Evolutionary conservation across 2,888 invertebrate genomes (phyloP).

Genomic region (Mamestra brassicae): DNA sequence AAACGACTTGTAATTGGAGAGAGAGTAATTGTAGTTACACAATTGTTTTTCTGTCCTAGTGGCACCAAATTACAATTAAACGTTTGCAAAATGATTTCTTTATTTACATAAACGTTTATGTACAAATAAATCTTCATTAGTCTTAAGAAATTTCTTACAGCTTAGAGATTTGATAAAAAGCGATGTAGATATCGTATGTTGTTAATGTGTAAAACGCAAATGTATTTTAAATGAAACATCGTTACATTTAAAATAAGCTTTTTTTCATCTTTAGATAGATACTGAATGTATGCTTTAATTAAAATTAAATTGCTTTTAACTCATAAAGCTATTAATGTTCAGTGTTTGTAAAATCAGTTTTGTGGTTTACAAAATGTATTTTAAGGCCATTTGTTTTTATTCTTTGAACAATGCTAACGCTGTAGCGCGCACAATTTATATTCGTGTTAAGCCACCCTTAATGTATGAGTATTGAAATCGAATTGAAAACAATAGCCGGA

Average conservation of each 20-base stretch:
- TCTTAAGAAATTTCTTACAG: background rate
- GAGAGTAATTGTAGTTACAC: background rate
- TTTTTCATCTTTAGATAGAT: background rate
- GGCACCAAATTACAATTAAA: background rate
- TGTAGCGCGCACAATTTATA: background rate
- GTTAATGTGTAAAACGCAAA: background rate
- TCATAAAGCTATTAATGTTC: conserved; percentile 1
- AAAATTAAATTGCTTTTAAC: conserved; percentile 12
- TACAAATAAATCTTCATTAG: background rate
- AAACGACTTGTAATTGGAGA: no score
- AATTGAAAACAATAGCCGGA: conserved; percentile 16
- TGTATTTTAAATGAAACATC: background rate
- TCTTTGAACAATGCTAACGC: conserved; percentile 5
- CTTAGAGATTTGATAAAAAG: background rate
- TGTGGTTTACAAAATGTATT: conserved; percentile 11
- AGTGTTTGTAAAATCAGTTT: conserved; percentile 9
- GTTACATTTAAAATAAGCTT: background rate
- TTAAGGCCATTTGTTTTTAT: background rate
- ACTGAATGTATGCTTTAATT: conserved; percentile 11
- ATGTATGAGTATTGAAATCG: conserved; percentile 4
- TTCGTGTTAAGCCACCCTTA: conserved; percentile 8
- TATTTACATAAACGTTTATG: background rate
- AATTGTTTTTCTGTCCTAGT: background rate
- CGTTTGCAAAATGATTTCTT: no score
- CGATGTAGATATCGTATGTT: background rate